Conservation (phyloP, 2,888 invertebrate species). For the Notocelia uddmanniana region DNA sequence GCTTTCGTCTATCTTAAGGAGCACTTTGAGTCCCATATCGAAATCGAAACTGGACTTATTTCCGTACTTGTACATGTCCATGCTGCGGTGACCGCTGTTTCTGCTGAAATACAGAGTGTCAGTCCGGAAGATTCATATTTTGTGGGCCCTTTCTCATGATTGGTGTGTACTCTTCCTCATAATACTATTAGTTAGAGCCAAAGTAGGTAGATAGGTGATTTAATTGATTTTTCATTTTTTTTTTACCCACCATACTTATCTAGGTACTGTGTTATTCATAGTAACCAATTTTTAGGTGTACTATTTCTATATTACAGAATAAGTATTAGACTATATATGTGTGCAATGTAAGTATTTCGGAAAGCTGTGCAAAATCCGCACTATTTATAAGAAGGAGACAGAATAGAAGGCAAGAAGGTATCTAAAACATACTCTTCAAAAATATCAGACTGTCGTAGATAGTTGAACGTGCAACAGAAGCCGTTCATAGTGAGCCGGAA, state of each 20-base stretch:
- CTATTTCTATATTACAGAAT: too few relatives aligned
- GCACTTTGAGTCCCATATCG: constrained; percentile 75
- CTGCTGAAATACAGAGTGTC: constrained; percentile 56
- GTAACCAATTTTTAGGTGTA: too few relatives aligned
- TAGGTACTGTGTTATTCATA: too few relatives aligned
- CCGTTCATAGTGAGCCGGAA: constrained; percentile 86
- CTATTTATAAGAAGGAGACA: neutral
- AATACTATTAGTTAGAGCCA: too few relatives aligned
- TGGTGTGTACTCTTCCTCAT: too few relatives aligned
- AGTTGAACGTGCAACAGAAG: constrained; percentile 87
- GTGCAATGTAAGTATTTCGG: too few relatives aligned
- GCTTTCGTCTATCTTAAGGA: constrained; percentile 68
- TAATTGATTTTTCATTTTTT: too few relatives aligned
- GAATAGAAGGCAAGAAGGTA: neutral
- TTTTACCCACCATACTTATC: too few relatives aligned
- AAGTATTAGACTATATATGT: too few relatives aligned
- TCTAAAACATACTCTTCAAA: constrained; percentile 67
- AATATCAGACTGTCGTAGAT: constrained; percentile 73
- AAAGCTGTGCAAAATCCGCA: neutral
- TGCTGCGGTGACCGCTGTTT: constrained; percentile 55
- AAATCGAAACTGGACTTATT: constrained; percentile 77
- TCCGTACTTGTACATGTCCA: constrained; percentile 75
- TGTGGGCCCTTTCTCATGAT: neutral
- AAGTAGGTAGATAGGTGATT: too few relatives aligned
- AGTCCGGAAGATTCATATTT: constrained; percentile 20